Percentiles rank a stretch among this genome's conserved stretches.
Conservation (phyloP, 2,113 vertebrate species). For the Heterochromis multidens region DNA sequence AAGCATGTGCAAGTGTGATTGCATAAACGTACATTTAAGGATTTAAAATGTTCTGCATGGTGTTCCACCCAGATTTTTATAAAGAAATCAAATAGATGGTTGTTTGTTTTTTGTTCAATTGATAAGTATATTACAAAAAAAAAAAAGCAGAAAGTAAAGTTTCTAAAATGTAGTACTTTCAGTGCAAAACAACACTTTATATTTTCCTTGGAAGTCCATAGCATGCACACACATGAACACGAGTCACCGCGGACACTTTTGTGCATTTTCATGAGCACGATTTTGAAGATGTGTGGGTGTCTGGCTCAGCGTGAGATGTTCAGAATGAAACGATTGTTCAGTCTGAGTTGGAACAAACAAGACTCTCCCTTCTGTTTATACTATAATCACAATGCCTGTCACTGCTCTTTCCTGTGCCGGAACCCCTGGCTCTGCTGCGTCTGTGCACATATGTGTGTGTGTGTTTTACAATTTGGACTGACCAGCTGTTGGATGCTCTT, state of each 20-base stretch:
- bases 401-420: slow-evolving; percentile 53
- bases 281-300: slow-evolving; percentile 10
- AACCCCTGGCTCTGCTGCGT: slow-evolving; percentile 36
- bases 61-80: neutral
- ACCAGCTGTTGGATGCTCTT: slow-evolving; percentile 59
- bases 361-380: slow-evolving; percentile 52
- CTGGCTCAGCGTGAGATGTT: slow-evolving; percentile 31
- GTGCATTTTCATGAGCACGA: neutral
- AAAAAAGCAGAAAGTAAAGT: neutral
- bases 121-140: neutral
- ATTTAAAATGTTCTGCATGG: neutral
- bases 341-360: slow-evolving; percentile 56
- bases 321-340: slow-evolving; percentile 47
- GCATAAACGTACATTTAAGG: neutral
- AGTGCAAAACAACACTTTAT: neutral
- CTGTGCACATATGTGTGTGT: slow-evolving; percentile 2
- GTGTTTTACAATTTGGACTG: slow-evolving; percentile 45
- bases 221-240: neutral
- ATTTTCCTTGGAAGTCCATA: neutral
- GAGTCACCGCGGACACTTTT: neutral
- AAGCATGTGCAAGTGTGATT: neutral
- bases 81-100: neutral
- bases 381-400: slow-evolving; percentile 63
- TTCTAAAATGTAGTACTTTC: neutral
- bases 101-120: neutral